Conservation (phyloP, 2,113 vertebrate species). For the Colinus virginianus region DNA sequence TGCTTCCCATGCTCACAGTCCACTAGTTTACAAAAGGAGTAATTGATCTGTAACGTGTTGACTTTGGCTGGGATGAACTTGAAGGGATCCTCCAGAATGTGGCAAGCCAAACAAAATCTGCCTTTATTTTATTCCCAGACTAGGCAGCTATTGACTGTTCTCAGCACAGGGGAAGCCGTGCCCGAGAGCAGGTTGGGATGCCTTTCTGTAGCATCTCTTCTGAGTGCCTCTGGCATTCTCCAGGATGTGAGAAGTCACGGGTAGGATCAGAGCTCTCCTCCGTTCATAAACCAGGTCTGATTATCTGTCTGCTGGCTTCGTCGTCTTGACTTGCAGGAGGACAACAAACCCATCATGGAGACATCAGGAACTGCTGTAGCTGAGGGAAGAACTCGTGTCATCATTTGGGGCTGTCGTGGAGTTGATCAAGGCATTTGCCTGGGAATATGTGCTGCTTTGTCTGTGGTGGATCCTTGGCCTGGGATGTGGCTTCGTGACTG, state of each 20-base stretch:
- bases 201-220: not conserved
- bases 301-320: not conserved
- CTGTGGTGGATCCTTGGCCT: not conserved
- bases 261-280: not conserved
- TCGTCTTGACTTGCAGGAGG: not conserved
- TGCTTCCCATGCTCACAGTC: not conserved
- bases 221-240: not conserved
- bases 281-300: too few species aligned
- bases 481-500: not conserved
- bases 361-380: not conserved
- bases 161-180: not conserved
- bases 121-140: not conserved
- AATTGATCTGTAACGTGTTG: not conserved
- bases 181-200: not conserved
- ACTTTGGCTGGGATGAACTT: not conserved
- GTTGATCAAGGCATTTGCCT: not conserved
- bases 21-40: fast-evolving
- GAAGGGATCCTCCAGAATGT: not conserved
- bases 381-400: not conserved
- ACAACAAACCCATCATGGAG: not conserved
- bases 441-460: not conserved
- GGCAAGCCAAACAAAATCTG: not conserved
- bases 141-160: too few species aligned
- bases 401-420: not conserved
- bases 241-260: not conserved